These are phyloP conservation scores for Sinella curviseta DNA, from an alignment of 1,140 invertebrate genomes.

Conservation along the genomic window DNA sequence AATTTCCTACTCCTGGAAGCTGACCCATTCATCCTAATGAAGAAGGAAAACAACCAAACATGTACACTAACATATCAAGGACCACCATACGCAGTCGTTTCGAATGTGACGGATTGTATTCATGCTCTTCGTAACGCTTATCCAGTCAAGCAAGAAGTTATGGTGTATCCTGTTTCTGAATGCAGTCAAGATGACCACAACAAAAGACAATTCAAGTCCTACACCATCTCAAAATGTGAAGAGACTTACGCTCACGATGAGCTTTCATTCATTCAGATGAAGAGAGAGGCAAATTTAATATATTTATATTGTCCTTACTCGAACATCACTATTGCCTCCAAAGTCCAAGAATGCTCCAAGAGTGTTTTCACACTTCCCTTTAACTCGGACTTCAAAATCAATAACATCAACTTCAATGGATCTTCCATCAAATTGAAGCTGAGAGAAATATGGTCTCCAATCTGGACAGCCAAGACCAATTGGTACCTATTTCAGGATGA, in stretches of 20 bases:
- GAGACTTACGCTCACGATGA: not conserved
- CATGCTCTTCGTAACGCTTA: not conserved
- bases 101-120: too few species aligned
- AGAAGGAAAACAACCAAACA: too few species aligned
- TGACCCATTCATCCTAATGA: too few species aligned
- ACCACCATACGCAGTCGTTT: not conserved
- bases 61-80: not conserved
- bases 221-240: not conserved
- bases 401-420: conserved; percentile 30
- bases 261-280: not conserved
- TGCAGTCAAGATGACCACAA: too few species aligned
- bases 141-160: not conserved
- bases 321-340: too few species aligned
- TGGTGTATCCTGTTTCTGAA: not conserved
- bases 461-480: too few species aligned
- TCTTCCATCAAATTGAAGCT: not conserved
- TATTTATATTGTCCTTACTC: too few species aligned
- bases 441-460: not conserved
- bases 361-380: conserved; percentile 30
- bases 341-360: too few species aligned
- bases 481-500: too few species aligned
- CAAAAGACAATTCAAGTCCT: not conserved
- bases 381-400: conserved; percentile 26
- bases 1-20: too few species aligned
- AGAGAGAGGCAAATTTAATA: not conserved